phyloP scores from a whole-genome alignment of 2,113 vertebrate species.

The Platysternon megacephalum region DNA sequence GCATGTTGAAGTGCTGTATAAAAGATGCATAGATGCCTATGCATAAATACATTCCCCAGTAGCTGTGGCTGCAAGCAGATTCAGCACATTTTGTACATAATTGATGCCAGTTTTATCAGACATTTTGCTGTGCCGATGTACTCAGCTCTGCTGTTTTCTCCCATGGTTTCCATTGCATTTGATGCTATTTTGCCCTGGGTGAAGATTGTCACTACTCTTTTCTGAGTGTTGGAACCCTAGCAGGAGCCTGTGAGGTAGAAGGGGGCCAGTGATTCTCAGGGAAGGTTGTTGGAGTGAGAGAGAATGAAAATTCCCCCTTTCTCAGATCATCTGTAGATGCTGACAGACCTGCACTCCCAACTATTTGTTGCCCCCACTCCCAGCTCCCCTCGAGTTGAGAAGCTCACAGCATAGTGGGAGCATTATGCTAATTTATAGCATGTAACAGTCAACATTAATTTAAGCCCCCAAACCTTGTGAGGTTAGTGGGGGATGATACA shows the following conservation, averaged over 20 bases:
- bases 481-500: fast-evolving
- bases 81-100: not conserved
- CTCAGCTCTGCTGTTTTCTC: not conserved
- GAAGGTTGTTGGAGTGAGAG: not conserved
- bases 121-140: not conserved
- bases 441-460: fast-evolving
- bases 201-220: not conserved
- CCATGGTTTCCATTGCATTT: not conserved
- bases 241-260: not conserved
- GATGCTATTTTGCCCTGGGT: not conserved
- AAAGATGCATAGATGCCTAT: not conserved
- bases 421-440: fast-evolving
- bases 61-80: not conserved
- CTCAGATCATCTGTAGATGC: no score
- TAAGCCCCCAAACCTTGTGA: not conserved
- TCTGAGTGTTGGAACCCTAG: not conserved
- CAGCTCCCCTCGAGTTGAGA: not conserved
- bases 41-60: not conserved
- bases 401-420: not conserved
- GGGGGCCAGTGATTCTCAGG: not conserved
- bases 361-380: not conserved
- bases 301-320: no score
- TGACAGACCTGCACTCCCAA: no score
- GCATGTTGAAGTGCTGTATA: not conserved
- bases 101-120: not conserved